Base-by-base conservation (phyloP, 2,797 vertebrate species). In the Podarcis lilfordi region DNA sequence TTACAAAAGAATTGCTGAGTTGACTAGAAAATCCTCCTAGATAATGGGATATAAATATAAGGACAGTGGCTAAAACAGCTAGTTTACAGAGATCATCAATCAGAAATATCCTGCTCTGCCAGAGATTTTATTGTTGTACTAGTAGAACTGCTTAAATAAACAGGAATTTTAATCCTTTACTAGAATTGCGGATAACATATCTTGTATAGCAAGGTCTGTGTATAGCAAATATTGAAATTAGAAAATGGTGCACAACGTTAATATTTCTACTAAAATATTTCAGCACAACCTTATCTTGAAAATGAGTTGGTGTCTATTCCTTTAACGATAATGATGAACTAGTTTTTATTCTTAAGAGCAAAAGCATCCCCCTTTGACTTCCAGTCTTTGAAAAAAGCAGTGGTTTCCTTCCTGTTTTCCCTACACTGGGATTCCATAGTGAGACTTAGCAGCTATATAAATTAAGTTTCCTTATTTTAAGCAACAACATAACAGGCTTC, bases 1-100 rank as follows among this genome's bases (percentile, higher is more conserved):
- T 93, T 90, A 92, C 82, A 94, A 88, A 91, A 71, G 25, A 89
- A 90, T 88, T 94, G 88, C 81, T 91, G 86, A 92, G 78, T 76
- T 88, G 66, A 88, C 84, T 55, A 92, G 50, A 94, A 94, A 92
- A 69, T 32, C 13, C 13, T 82, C 84, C 2, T 5, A 91, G 88
- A 87, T 91, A 91, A 92, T 88, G 37, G 84, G 10, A 82, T 21
- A 90, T 88, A 92, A 89, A 89, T 85, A 64, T 77, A 90, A 90
- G 71, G 83, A 86, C 37, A 74, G n/a, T 79, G 83, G 55, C 79
- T 86, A 68, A 92, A 94, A 93, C 32, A 89, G 19, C 32, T 94
- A 27, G 86, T 92, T 92, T 89, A 81, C 43, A 85, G 84, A 80
- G 87, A 92, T 11, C 76, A 92, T 93, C 82, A 89, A 83, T 94